Evolutionary conservation across 2,888 invertebrate genomes (phyloP).

Genomic region (Sceliomorpha sp.): DNA sequence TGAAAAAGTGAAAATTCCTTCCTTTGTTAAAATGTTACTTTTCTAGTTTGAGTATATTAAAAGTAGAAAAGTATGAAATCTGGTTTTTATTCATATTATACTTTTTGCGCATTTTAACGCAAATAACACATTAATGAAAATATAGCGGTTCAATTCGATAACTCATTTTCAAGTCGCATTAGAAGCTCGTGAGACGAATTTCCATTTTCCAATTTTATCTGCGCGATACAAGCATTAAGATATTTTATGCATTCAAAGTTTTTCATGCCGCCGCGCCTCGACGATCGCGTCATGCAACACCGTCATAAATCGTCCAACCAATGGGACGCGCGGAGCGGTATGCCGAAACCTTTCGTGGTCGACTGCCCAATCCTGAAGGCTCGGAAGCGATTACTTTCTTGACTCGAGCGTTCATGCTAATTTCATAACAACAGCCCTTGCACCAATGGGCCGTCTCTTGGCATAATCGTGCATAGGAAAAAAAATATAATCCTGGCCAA

Average conservation of each 20-base stretch:
- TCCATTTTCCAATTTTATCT: conserved; percentile 44
- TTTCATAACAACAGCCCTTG: conserved; percentile 79
- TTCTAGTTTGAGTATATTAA: no score
- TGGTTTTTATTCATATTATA: no score
- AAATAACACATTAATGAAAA: conserved; percentile 30
- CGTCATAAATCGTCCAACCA: conserved; percentile 66
- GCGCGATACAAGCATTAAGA: conserved; percentile 42
- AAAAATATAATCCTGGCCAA: conserved; percentile 28
- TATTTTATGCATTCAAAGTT: conserved; percentile 51
- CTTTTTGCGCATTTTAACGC: no score
- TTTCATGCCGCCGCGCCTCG: conserved; percentile 45
- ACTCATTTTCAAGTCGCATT: conserved; percentile 31
- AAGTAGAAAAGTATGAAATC: no score
- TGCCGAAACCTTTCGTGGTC: conserved; percentile 63
- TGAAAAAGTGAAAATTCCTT: no score
- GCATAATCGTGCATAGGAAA: conserved; percentile 36
- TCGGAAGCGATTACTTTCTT: conserved; percentile 74
- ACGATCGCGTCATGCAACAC: conserved; percentile 58
- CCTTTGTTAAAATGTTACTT: no score
- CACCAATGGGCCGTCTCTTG: conserved; percentile 71
- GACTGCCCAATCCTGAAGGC: conserved; percentile 73
- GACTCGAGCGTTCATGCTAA: conserved; percentile 78
- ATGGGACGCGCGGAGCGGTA: conserved; percentile 65
- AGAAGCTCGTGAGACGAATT: conserved; percentile 41
- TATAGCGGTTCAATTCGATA: conserved; percentile 27